A percentile compares a stretch with the other conserved stretches of the same genome.
phyloP scores from a whole-genome alignment of 2,888 invertebrate species.

The Tipula lateralis region DNA sequence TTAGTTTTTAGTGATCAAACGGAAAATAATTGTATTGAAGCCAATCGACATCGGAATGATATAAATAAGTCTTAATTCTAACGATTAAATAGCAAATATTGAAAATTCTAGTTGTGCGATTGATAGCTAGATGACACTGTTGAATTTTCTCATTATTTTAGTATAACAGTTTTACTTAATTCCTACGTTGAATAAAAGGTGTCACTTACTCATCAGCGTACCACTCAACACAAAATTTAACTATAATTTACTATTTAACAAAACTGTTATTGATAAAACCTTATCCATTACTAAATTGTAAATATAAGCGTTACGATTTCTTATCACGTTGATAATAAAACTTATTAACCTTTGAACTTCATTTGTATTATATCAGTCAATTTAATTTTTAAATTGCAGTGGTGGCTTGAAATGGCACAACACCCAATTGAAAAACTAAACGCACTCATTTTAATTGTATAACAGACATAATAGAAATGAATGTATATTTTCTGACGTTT shows the following conservation, averaged over 20 bases:
- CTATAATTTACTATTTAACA: background rate
- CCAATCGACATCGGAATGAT: too few relatives aligned
- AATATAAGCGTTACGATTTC: background rate
- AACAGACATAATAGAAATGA: background rate
- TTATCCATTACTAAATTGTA: background rate
- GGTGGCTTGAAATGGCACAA: background rate
- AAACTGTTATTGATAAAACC: background rate
- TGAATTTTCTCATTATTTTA: background rate
- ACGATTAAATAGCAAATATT: too few relatives aligned
- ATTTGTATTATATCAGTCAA: background rate
- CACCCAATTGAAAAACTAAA: background rate
- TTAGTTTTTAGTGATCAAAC: too few relatives aligned
- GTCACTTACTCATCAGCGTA: background rate
- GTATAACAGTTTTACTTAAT: background rate
- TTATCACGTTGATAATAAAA: background rate
- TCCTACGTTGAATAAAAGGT: background rate
- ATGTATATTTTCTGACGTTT: background rate
- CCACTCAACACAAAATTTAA: background rate
- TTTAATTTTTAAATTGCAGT: background rate
- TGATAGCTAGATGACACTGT: too few relatives aligned
- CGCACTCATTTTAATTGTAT: background rate
- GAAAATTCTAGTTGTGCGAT: too few relatives aligned
- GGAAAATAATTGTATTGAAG: too few relatives aligned
- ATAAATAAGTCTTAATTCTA: too few relatives aligned
- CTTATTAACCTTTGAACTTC: background rate